Evolutionary conservation across 2,797 vertebrate species (phyloP).

Genomic region (Morus bassanus): DNA sequence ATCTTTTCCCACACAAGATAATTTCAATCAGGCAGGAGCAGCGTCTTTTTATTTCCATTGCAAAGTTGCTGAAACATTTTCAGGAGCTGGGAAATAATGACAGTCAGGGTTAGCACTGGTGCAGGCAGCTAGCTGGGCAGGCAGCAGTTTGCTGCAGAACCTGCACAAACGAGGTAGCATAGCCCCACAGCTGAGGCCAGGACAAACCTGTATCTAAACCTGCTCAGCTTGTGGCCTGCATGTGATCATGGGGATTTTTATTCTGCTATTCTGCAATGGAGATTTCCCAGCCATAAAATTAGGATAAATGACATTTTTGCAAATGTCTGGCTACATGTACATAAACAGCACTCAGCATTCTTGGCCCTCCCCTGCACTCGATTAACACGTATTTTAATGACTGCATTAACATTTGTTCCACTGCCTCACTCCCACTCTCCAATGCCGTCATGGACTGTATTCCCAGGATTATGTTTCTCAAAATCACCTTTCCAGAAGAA

Average conservation of each 20-base stretch:
- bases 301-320: not conserved
- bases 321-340: not conserved
- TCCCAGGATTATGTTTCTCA: not conserved
- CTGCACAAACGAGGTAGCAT: fast-evolving
- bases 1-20: not conserved
- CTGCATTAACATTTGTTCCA: not conserved
- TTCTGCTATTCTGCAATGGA: not conserved
- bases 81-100: not conserved
- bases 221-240: not conserved
- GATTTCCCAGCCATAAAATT: not conserved
- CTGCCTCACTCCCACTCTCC: not conserved
- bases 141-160: not conserved
- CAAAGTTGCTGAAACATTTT: not conserved
- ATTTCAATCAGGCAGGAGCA: not conserved
- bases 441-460: fast-evolving
- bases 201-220: not conserved
- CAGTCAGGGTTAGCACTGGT: not conserved
- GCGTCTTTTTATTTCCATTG: not conserved
- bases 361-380: not conserved
- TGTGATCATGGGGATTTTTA: not conserved
- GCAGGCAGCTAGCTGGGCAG: not conserved
- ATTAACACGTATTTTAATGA: not conserved
- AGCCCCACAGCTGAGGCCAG: fast-evolving
- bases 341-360: not conserved
- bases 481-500: not conserved